Base-by-base conservation (phyloP, 1,140 invertebrate genomes). In the Colletes gigas region DNA sequence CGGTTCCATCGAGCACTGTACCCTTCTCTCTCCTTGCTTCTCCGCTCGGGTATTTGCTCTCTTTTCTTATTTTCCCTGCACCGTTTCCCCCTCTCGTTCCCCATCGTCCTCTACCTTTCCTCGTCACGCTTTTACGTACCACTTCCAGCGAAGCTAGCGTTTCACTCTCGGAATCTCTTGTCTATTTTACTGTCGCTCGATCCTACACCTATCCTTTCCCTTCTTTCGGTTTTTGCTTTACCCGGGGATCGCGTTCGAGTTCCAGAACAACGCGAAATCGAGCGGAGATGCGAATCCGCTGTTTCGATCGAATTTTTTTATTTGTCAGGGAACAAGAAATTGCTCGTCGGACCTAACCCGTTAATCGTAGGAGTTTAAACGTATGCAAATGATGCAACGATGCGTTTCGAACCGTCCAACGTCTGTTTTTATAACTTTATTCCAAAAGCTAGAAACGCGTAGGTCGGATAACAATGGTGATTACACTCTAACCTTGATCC, bases 121-220 rank as follows among this genome's bases (percentile, higher is more conserved):
- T 14, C 17, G 54, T 68, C 65, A 3, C 39, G 7, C 70, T 70
- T 79, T 65, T 68, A 41, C 66, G n/a, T 68, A 21, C 69, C 50
- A 39, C 59, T 75, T 41, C 41, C 44, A 69, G 15, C 47, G 12
- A 7, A 30, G 15, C 19, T 54, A 41, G 7, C 66, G 75, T 77
- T 80, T 80, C 81, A 19, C 77, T 83, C 69, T 73, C 77, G 60
- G 59, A 15, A 79, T 55, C 78, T 71, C 66, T 79, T 54, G 70
- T 74, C 71, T 52, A 77, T 62, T 59, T 39, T 47, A 62, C 75
- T 59, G 81, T 82, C 81, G 78, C 84, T 84, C 82, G 62, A 72
- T 79, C 65, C 63, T 78, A 70, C 60, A 2, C 10, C 19, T 57
- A 15, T 60, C 8, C 14, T 5, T 12, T 9, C 57, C 8, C 9